Evolutionary conservation across 2,888 invertebrate genomes (phyloP).

Genomic region (Drosophila seclusa): DNA sequence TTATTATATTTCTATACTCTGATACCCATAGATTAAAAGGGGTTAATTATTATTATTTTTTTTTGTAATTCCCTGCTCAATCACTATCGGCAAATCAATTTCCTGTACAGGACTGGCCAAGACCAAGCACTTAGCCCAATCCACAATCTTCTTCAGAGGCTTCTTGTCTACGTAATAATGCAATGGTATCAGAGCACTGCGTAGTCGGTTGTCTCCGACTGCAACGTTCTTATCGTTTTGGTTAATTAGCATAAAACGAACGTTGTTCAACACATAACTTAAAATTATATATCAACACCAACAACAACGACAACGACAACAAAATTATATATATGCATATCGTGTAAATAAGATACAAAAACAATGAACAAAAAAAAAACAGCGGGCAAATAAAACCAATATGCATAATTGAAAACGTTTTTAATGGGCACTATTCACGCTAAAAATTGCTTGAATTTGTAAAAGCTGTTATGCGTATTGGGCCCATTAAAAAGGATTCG

Average conservation of each 20-base stretch:
- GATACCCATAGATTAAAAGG: not conserved
- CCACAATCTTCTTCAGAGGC: not conserved
- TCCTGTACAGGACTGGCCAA: not conserved
- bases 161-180: not conserved
- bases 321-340: constrained; percentile 29
- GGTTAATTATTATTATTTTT: not conserved
- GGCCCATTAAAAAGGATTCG: constrained; percentile 27
- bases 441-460: not conserved
- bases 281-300: constrained; percentile 36
- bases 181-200: not conserved
- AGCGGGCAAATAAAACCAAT: constrained; percentile 36
- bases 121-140: not conserved
- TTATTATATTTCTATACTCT: not conserved
- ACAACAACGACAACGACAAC: constrained; percentile 35
- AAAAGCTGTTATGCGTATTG: constrained; percentile 7
- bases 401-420: constrained; percentile 1
- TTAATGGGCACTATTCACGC: constrained; percentile 16
- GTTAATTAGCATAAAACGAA: not conserved
- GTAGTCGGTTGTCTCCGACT: not conserved
- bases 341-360: not conserved
- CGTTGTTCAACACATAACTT: constrained; percentile 19
- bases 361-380: constrained; percentile 15
- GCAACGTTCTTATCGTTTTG: not conserved
- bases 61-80: not conserved
- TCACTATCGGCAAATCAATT: not conserved